Evolutionary conservation across 1,140 invertebrate species (phyloP).

Genomic region (Drosophila pseudoananassae): DNA sequence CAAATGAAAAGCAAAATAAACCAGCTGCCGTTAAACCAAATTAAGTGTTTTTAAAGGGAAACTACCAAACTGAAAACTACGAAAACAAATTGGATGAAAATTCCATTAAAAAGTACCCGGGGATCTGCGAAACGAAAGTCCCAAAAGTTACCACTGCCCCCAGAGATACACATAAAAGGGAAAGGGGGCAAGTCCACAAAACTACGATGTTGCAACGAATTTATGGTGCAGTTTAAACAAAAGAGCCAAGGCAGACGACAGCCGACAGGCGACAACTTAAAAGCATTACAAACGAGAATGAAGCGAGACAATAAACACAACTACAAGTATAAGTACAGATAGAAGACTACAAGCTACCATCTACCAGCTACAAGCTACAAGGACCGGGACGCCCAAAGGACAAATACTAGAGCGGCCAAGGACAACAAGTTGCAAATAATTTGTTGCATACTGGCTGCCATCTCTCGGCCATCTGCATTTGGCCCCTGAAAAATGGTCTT

Average conservation of each 20-base stretch:
- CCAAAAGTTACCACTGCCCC: conserved; percentile 27
- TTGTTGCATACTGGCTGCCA: conserved; percentile 49
- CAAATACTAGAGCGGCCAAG: conserved; percentile 50
- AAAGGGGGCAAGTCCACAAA: conserved; percentile 57
- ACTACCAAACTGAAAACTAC: conserved; percentile 17
- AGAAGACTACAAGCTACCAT: conserved; percentile 7
- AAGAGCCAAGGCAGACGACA: conserved; percentile 53
- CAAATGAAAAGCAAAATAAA: conserved; percentile 27
- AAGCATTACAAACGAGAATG: conserved; percentile 80
- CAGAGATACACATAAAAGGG: conserved; percentile 7
- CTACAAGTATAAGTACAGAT: conserved; percentile 43
- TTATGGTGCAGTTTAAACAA: conserved; percentile 73
- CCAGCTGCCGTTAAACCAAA: conserved; percentile 20
- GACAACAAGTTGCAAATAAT: conserved; percentile 76
- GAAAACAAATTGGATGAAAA: conserved; percentile 31
- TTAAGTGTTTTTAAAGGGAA: conserved; percentile 17
- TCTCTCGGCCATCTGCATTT: conserved; percentile 62
- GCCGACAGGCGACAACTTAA: conserved; percentile 69
- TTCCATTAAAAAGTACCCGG: conserved; percentile 44
- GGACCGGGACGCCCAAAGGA: conserved; percentile 32
- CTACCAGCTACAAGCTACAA: conserved; percentile 1
- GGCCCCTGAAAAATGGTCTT: conserved; percentile 61
- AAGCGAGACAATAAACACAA: conserved; percentile 70
- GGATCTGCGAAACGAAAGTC: conserved; percentile 11
- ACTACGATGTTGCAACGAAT: conserved; percentile 67